Evolutionary conservation across 2,888 invertebrate species (phyloP).

Genomic region (Trypoxylon attenuatum): DNA sequence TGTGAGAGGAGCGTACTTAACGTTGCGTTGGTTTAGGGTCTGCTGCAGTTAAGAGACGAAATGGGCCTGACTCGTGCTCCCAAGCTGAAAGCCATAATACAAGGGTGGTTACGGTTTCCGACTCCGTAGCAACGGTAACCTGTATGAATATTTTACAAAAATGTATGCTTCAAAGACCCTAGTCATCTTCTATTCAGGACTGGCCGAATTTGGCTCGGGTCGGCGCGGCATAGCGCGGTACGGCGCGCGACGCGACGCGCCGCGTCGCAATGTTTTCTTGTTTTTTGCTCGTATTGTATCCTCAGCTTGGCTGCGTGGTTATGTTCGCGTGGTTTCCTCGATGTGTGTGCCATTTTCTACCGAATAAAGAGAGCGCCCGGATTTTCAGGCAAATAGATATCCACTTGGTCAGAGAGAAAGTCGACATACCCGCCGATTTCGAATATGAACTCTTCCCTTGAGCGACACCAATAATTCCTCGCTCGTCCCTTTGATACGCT

Average conservation of each 20-base stretch:
- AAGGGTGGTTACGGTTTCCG: conserved; percentile 38
- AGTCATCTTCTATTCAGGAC: conserved; percentile 51
- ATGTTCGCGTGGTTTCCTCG: conserved; percentile 19
- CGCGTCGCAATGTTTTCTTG: conserved; percentile 5
- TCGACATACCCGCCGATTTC: too few relatives aligned
- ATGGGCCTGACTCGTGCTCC: conserved; percentile 25
- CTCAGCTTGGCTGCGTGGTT: conserved; percentile 12
- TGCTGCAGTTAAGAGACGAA: conserved; percentile 9
- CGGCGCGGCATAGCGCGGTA: conserved; percentile 11
- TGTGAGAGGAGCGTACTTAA: conserved; percentile 7
- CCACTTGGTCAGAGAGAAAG: conserved; percentile 1
- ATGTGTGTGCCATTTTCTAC: conserved; percentile 10
- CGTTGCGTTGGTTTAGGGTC: conserved; percentile 18
- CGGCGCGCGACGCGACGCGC: conserved; percentile 9
- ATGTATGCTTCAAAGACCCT: conserved; percentile 48
- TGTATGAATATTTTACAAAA: conserved; percentile 59
- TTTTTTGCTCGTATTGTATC: conserved; percentile 24
- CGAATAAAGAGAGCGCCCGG: neutral
- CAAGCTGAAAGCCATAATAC: conserved; percentile 27
- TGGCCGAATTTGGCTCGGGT: conserved; percentile 33
- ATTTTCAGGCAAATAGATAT: conserved; percentile 18
- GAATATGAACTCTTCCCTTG: too few relatives aligned
- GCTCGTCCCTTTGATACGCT: too few relatives aligned
- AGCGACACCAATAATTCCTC: too few relatives aligned
- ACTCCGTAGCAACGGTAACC: conserved; percentile 10